Evolutionary conservation across 2,888 invertebrate species (phyloP), one percentile per base, ranked within the genome.

Genomic region (Eudasyphora cyanicolor): DNA sequence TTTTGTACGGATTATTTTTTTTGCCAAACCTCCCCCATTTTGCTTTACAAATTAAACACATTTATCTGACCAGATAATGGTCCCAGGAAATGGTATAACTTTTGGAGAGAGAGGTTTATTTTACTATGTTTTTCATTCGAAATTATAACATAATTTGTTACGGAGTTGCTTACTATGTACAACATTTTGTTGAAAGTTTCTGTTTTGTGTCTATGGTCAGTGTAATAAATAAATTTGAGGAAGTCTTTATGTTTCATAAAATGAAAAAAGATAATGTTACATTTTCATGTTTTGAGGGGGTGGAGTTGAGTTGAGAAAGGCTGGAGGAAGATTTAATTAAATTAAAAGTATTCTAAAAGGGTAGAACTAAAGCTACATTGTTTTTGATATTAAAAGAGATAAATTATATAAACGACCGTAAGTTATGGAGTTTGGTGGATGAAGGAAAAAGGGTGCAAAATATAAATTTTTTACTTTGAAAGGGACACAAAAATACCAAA

Each of bases 41-140:
- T 57, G 2, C 27, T 57, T 10, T 27, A 27, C 27, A 27, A 57
- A 57, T 57, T 27, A 57, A 57, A 57, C 14, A 57, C 24, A 57
- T 27, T 57, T 57, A 8, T 57, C 57, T 57, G 24, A 57, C 24
- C 57, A 57, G 10, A 24, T 57, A 57, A 57, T 27, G 57, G 57
- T 24, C 19, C 14, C 57, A 19, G 14, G 3, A 27, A 10, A 45
- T 14, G 57, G 24, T 6, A 45, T n/a, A 14, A 45, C n/a, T 7
- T 45, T 45, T n/a, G n/a, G n/a, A n/a, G n/a, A n/a, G n/a, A n/a
- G n/a, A n/a, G 12, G 45, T 45, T 38, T 45, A n/a, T 45, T 45
- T n/a, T n/a, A n/a, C 32, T 45, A 2, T 45, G 1, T 38, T 38
- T 38, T 38, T 38, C 12, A 45, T n/a, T n/a, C n/a, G 6, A n/a